Evolutionary conservation across 2,888 invertebrate species (phyloP).

Genomic region (Alentia gelatinosa): DNA sequence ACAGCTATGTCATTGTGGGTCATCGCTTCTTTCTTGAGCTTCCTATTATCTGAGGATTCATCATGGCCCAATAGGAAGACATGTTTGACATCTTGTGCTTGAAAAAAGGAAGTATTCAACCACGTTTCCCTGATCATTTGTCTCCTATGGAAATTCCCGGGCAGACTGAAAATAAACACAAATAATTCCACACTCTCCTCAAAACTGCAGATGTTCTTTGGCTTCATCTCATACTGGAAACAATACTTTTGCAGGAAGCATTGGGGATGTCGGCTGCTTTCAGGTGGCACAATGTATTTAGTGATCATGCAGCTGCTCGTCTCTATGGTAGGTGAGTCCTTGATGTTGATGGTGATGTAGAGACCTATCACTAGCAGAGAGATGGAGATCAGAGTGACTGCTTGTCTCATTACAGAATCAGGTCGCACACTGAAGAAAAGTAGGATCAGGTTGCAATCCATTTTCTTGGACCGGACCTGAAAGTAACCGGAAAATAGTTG

Average conservation of each 20-base stretch:
- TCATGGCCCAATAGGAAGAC: background rate
- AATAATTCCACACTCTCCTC: background rate
- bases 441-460: slow-evolving; percentile 2
- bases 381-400: background rate
- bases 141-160: background rate
- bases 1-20: background rate
- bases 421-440: slow-evolving; percentile 8
- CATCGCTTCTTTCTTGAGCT: background rate
- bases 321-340: background rate
- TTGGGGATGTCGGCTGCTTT: background rate
- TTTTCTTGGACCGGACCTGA: background rate
- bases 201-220: background rate
- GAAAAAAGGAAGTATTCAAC: background rate
- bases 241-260: background rate
- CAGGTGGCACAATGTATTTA: background rate
- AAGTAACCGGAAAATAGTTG: background rate
- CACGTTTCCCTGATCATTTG: background rate
- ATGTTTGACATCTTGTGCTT: background rate
- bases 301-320: background rate
- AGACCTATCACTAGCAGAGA: background rate
- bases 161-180: background rate
- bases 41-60: background rate
- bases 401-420: background rate
- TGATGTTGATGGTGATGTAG: slow-evolving; percentile 8
- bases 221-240: background rate